Conservation (phyloP, 92 coral and sea anemone genomes). For the Nematostella vectensis region DNA sequence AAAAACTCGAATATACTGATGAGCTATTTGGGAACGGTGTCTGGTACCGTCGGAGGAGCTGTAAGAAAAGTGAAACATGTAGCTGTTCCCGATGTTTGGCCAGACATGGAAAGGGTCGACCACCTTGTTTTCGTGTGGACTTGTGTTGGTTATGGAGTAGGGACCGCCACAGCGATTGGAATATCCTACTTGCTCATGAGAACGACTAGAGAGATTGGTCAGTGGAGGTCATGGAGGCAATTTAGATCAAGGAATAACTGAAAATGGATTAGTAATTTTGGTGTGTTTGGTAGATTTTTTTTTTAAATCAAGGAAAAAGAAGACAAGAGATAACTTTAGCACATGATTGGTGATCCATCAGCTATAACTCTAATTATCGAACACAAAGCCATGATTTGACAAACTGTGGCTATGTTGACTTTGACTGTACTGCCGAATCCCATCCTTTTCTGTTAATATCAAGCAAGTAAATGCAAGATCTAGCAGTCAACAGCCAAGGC, state of each 20-base stretch:
- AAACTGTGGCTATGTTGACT: no score
- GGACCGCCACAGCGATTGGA: conserved; percentile 56
- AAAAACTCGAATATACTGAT: conserved; percentile 21
- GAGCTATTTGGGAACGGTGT: conserved; percentile 17
- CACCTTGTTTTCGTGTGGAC: conserved; percentile 78
- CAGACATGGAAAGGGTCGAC: conserved; percentile 78
- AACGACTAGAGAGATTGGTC: conserved; percentile 75
- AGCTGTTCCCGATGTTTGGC: conserved; percentile 87
- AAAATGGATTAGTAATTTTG: no score
- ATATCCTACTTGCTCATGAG: conserved; percentile 58
- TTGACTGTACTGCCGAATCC: no score
- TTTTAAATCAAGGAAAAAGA: no score
- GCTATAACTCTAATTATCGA: no score
- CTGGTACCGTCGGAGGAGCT: conserved; percentile 44
- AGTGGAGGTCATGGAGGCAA: conserved; percentile 86
- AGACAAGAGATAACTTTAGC: no score
- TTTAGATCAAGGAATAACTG: conserved; percentile 34
- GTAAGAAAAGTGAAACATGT: conserved; percentile 38
- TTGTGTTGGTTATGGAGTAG: conserved; percentile 75
- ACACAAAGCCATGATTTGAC: no score
- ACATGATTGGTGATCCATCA: no score
- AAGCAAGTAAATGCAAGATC: no score
- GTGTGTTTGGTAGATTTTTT: no score
- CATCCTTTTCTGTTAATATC: no score
- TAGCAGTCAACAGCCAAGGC: no score